phyloP scores from a whole-genome alignment of 2,888 invertebrate species.

The Rhingia rostrata region DNA sequence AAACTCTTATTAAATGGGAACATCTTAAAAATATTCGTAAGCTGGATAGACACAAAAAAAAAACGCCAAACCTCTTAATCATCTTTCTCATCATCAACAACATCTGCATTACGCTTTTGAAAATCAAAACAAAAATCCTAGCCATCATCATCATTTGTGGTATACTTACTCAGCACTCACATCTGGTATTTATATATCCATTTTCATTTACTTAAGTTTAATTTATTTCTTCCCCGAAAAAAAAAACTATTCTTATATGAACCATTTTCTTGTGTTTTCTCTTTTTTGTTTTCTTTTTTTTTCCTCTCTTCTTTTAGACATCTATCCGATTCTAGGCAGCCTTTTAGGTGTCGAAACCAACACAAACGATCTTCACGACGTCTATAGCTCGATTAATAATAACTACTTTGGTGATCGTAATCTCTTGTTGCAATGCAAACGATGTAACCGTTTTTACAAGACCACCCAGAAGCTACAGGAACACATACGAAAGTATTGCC shows the following conservation, averaged over 20 bases:
- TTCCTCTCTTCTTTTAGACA: constrained; percentile 77
- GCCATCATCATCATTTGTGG: constrained; percentile 57
- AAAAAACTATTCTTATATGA: constrained; percentile 21
- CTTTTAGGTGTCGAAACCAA: constrained; percentile 81
- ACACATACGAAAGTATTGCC: constrained; percentile 82
- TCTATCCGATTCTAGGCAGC: constrained; percentile 82
- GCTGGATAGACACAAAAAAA: constrained; percentile 28
- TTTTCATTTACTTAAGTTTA: constrained; percentile 25
- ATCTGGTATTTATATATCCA: constrained; percentile 45
- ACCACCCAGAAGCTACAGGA: constrained; percentile 81
- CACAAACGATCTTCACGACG: constrained; percentile 74
- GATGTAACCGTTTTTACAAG: constrained; percentile 82
- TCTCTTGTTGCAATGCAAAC: constrained; percentile 80
- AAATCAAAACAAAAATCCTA: constrained; percentile 17
- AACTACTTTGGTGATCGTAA: constrained; percentile 52
- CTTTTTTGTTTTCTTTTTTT: constrained; percentile 41
- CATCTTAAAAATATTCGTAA: constrained; percentile 11
- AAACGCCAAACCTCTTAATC: constrained; percentile 17
- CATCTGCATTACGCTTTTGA: constrained; percentile 36
- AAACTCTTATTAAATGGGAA: constrained; percentile 15
- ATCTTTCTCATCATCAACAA: constrained; percentile 38
- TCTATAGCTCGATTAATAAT: constrained; percentile 57
- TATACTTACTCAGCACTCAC: constrained; percentile 20
- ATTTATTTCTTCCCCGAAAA: constrained; percentile 7
- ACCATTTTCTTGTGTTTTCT: constrained; percentile 41